Evolutionary conservation across 2,888 invertebrate genomes (phyloP).

Genomic region (Keiferia lycopersicella): DNA sequence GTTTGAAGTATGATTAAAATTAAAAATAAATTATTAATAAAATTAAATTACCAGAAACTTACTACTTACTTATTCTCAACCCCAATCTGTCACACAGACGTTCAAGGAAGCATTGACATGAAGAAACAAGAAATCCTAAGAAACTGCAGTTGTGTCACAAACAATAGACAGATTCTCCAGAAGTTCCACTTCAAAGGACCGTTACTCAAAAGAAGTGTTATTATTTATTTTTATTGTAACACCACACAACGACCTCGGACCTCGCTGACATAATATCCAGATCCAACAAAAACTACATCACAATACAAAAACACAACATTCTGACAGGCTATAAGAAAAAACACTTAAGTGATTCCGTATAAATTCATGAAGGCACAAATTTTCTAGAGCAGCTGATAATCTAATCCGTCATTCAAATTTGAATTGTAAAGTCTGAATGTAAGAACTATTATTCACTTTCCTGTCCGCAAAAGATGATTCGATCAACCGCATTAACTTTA

Average conservation of each 20-base stretch:
- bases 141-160: background rate
- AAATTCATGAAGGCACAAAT: slow-evolving; percentile 40
- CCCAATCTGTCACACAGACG: background rate
- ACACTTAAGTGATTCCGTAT: slow-evolving; percentile 67
- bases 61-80: no score
- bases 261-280: slow-evolving; percentile 72
- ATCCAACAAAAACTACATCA: slow-evolving; percentile 58
- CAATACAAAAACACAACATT: slow-evolving; percentile 51
- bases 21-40: no score
- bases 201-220: slow-evolving; percentile 64
- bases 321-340: slow-evolving; percentile 40
- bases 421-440: background rate
- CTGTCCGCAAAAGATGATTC: background rate
- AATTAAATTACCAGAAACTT: no score
- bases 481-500: background rate
- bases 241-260: slow-evolving; percentile 32
- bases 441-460: background rate
- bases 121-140: slow-evolving; percentile 4
- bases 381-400: background rate
- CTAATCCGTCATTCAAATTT: background rate
- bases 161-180: slow-evolving; percentile 7
- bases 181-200: slow-evolving; percentile 36
- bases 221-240: slow-evolving; percentile 40
- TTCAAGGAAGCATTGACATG: no score
- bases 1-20: no score